Percentiles rank a stretch among this genome's conserved stretches.
These are phyloP conservation scores for Zelostemma sp. DNA, from an alignment of 1,140 invertebrate species.

Conservation along the genomic window DNA sequence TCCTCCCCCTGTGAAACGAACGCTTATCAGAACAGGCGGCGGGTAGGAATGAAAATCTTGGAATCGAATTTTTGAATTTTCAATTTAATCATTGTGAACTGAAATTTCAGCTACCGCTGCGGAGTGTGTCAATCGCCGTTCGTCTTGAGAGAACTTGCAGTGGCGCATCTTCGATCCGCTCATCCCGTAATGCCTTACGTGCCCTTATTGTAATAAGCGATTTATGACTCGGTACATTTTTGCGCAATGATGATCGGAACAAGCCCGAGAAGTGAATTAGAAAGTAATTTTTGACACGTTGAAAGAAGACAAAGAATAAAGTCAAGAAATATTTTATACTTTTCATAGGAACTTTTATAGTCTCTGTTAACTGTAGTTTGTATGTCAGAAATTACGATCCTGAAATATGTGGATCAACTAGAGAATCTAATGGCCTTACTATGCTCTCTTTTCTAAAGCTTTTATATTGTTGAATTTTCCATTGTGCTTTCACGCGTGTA, in stretches of 20 bases:
- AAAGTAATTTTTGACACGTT: not conserved
- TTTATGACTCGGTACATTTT: conserved; percentile 60
- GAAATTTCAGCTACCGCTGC: conserved; percentile 54
- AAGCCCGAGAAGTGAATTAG: conserved; percentile 55
- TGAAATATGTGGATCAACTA: no score
- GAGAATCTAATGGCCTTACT: not conserved
- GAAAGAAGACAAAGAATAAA: not conserved
- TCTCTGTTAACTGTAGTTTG: not conserved
- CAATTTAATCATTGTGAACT: no score
- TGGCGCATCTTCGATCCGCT: conserved; percentile 60
- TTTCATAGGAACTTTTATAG: not conserved
- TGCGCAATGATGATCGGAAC: conserved; percentile 58
- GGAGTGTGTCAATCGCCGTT: conserved; percentile 61
- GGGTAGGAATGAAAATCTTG: no score
- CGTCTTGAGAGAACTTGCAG: conserved; percentile 55
- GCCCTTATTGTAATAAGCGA: conserved; percentile 60
- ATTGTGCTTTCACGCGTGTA: not conserved
- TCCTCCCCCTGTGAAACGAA: conserved; percentile 51
- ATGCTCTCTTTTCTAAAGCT: not conserved
- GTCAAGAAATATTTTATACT: no score
- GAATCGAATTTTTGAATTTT: no score
- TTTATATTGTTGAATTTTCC: not conserved
- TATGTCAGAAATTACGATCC: no score
- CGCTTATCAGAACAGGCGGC: conserved; percentile 53
- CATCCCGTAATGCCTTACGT: conserved; percentile 59